Percentiles rank a stretch among this genome's conserved stretches.
These are phyloP conservation scores for Agrochola lota DNA, from an alignment of 2,888 invertebrate species.

Conservation along the genomic window DNA sequence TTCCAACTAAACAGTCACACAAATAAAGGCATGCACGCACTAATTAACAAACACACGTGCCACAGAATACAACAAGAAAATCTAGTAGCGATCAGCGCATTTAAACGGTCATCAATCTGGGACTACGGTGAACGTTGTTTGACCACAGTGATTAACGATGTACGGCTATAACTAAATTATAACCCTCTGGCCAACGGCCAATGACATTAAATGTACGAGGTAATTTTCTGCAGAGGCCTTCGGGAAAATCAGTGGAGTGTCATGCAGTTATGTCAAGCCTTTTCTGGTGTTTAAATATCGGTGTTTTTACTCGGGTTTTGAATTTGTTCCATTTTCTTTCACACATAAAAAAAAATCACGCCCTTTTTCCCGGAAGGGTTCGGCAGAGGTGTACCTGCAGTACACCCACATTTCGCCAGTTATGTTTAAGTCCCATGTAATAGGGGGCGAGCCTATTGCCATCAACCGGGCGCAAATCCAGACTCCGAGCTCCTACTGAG, in stretches of 20 bases:
- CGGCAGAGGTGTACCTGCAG: too few relatives aligned
- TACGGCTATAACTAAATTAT: conserved; percentile 66
- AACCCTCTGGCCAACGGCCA: conserved; percentile 62
- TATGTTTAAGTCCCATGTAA: neutral
- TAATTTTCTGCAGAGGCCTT: conserved; percentile 42
- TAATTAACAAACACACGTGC: conserved; percentile 40
- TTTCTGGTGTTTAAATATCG: neutral
- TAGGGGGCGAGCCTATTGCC: neutral
- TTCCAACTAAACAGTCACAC: conserved; percentile 3
- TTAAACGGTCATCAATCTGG: conserved; percentile 62
- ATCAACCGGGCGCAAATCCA: neutral
- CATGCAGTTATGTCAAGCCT: neutral
- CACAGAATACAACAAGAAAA: conserved; percentile 54
- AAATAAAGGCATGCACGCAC: conserved; percentile 33
- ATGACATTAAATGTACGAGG: conserved; percentile 53
- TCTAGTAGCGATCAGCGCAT: conserved; percentile 53
- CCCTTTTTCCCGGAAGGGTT: too few relatives aligned
- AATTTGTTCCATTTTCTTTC: neutral
- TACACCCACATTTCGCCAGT: neutral
- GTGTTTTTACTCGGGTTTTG: neutral
- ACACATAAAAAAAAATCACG: neutral
- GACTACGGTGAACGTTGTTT: conserved; percentile 55
- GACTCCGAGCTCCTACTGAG: neutral
- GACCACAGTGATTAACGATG: conserved; percentile 66
- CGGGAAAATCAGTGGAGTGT: conserved; percentile 31